Evolutionary conservation across 2,797 vertebrate species (phyloP).

Genomic region (Poeciliopsis gracilis): DNA sequence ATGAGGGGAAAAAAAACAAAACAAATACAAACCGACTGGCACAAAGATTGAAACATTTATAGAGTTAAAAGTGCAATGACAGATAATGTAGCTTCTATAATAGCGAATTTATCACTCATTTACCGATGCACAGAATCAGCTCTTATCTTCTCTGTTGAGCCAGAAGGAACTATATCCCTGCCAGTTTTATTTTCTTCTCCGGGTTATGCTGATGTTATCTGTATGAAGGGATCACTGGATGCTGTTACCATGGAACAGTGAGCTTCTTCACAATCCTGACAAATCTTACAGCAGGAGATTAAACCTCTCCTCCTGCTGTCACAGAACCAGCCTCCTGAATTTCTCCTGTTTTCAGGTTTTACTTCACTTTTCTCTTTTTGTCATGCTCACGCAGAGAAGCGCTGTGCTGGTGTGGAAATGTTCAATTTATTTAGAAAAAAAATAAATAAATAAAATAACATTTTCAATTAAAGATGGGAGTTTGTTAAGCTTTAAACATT

Average conservation of each 20-base stretch:
- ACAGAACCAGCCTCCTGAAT: background rate
- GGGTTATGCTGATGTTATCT: constrained; percentile 2
- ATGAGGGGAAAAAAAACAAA: background rate
- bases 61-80: background rate
- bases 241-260: constrained; percentile 3
- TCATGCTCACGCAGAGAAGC: background rate
- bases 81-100: background rate
- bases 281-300: background rate
- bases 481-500: background rate
- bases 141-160: background rate
- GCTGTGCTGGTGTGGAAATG: background rate
- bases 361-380: background rate
- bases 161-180: background rate
- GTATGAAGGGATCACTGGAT: background rate
- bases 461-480: background rate
- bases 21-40: background rate
- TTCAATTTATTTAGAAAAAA: background rate
- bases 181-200: background rate
- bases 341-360: background rate
- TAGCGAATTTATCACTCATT: no score
- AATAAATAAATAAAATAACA: background rate
- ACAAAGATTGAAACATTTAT: background rate
- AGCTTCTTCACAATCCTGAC: background rate
- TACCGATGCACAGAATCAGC: no score
- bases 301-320: background rate